Percentiles rank a stretch among this genome's conserved stretches.
Evolutionary conservation across 2,797 vertebrate genomes (phyloP).

Genomic region (Propithecus perrieri): DNA sequence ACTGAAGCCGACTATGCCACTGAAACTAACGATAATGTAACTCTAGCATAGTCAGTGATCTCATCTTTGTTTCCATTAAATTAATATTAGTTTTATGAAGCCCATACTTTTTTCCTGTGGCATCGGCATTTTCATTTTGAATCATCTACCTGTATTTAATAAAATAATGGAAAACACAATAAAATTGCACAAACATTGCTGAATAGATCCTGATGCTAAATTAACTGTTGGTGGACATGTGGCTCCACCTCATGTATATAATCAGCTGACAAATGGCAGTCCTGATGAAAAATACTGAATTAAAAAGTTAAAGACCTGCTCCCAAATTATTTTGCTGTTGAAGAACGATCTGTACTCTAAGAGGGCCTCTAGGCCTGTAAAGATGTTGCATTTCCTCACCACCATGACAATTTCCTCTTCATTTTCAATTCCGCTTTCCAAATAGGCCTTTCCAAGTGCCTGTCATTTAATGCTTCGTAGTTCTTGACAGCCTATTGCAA

Average conservation of each 20-base stretch:
- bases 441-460: not conserved
- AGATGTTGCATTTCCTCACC: not conserved
- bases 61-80: not conserved
- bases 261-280: not conserved
- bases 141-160: not conserved
- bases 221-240: not conserved
- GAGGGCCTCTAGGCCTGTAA: not conserved
- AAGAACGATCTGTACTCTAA: not conserved
- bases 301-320: not conserved
- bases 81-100: not conserved
- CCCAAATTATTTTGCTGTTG: not conserved
- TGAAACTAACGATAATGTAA: not conserved
- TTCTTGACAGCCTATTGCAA: not conserved
- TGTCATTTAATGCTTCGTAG: not conserved
- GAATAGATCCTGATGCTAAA: not conserved
- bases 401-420: not conserved
- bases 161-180: not conserved
- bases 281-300: not conserved
- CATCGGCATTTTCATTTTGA: not conserved
- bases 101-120: not conserved
- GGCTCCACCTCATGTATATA: not conserved
- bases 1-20: not conserved
- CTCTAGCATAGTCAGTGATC: not conserved
- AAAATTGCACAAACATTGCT: not conserved
- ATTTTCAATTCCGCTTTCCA: not conserved